These are phyloP conservation scores for Leptopilina myrica DNA, from an alignment of 2,888 invertebrate genomes.

Conservation along the genomic window DNA sequence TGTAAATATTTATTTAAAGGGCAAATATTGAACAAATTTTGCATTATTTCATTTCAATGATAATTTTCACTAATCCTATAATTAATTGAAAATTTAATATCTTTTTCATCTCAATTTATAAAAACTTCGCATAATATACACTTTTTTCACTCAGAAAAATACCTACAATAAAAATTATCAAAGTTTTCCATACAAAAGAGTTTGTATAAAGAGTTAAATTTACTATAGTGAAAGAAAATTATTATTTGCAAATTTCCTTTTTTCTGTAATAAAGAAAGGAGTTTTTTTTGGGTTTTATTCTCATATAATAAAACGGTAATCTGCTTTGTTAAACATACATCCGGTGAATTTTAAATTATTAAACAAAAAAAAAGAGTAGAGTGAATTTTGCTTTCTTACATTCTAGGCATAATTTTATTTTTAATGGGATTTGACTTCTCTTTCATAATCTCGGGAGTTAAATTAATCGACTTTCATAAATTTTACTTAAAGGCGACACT, in stretches of 20 bases:
- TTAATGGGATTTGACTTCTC: neutral
- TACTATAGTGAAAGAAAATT: neutral
- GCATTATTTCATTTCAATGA: neutral
- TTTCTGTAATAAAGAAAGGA: too few relatives aligned
- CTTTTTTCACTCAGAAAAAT: neutral
- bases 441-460: neutral
- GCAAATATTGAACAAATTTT: neutral
- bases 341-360: slow-evolving; percentile 6
- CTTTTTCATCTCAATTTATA: neutral
- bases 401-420: neutral
- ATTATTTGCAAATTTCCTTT: slow-evolving; percentile 11
- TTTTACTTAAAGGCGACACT: neutral
- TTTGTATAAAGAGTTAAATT: neutral
- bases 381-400: neutral
- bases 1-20: neutral
- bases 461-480: slow-evolving; percentile 11
- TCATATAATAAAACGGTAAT: neutral
- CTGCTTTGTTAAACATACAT: neutral
- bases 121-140: neutral
- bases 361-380: neutral
- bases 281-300: too few relatives aligned
- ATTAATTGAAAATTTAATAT: slow-evolving; percentile 6
- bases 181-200: neutral
- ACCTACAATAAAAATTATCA: neutral
- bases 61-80: neutral